Conservation (phyloP, 1,140 invertebrate genomes). For the Saccostrea echinata region DNA sequence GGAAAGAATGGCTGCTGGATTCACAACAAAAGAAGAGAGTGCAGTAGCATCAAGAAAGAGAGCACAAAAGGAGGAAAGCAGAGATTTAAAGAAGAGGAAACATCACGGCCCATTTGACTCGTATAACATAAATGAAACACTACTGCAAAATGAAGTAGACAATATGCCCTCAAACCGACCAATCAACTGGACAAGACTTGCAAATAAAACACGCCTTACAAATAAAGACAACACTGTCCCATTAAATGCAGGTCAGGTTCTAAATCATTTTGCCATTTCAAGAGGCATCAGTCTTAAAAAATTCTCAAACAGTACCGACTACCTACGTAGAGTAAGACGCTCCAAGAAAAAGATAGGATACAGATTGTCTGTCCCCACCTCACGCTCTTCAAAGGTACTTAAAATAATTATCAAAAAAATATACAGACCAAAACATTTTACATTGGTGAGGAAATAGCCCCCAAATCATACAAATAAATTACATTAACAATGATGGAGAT, state of each 20-base stretch:
- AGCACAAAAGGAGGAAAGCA: background rate
- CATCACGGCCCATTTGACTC: background rate
- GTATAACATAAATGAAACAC: background rate
- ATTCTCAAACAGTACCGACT: background rate
- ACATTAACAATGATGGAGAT: background rate
- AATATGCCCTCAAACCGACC: background rate
- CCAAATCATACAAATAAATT: background rate
- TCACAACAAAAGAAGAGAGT: background rate
- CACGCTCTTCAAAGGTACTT: background rate
- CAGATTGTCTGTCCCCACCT: background rate
- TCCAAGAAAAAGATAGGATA: background rate
- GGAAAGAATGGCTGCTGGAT: background rate
- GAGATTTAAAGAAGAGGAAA: background rate
- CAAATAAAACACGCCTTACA: background rate
- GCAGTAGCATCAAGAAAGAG: background rate
- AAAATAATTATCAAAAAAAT: background rate
- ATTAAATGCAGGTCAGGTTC: constrained; percentile 22
- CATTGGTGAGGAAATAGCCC: constrained; percentile 16
- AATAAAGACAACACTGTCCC: background rate
- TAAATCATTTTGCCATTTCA: background rate
- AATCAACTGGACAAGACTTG: constrained; percentile 23
- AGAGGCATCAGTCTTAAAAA: background rate
- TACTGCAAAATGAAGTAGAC: background rate
- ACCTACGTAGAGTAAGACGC: background rate
- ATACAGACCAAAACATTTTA: background rate